Base-by-base conservation (phyloP, 2,113 vertebrate genomes). In the Siphamia tubifer region DNA sequence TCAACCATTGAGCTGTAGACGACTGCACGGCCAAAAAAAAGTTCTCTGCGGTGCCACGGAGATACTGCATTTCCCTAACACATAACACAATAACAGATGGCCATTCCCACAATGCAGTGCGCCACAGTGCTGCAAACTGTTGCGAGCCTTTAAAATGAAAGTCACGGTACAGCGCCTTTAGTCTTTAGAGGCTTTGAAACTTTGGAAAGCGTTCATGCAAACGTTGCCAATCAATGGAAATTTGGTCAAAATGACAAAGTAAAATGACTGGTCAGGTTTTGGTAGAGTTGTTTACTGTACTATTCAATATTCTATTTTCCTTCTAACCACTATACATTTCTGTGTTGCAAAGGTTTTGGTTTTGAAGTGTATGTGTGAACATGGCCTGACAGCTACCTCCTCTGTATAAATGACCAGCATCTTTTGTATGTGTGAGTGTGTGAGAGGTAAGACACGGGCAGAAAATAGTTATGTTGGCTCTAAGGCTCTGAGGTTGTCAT, bases 401-500 rank as follows among this genome's bases (percentile, higher is more conserved):
- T 25, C 5, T 0, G 43, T 38, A 35, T 43, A 74, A 74, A 73
- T 66, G 72, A 77, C 72, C 58, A 54, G 45, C 40, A 56, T 60
- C 40, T 53, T 38, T 25, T 21, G 57, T 3, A 27, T 5, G 63
- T 15, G 44, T 5, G 21, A 35, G 31, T 4, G 39, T 3, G 38
- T 1, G 23, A 15, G 16, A n/a, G 28, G 15, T 25, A n/a, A 34
- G 17, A 39, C 7, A 62, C 39, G 60, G 3, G 53, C 8, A 25
- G 19, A 38, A 51, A 43, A 56, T 8, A 32, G 73, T 32, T 68
- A 52, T 25, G 51, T 54, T 56, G 69, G 56, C 69, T 86, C 74
- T 20, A 16, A 68, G 70, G 77, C 77, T 56, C 60, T 19, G 43
- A 73, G 71, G 68, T 65, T 87, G 83, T 87, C 83, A 74, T 44